Base-by-base conservation (phyloP, 1,140 invertebrate genomes). In the Drosophila albomicans region DNA sequence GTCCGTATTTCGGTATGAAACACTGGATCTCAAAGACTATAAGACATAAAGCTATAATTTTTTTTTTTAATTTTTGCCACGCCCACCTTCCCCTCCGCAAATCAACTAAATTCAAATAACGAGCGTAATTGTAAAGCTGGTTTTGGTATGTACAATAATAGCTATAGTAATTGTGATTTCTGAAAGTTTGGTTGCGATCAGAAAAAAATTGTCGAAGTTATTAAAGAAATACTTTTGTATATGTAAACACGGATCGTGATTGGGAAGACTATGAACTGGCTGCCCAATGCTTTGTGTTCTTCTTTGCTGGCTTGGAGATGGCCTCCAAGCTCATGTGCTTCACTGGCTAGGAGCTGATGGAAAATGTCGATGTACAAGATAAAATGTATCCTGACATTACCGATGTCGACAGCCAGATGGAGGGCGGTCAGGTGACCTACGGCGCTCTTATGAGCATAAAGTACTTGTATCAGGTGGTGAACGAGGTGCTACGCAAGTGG, bases 261-360 rank as follows among this genome's bases (percentile, higher is more conserved):
- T 94, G 95, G 78, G 93, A 93, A 1, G 94, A 95, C 38, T 93
- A 95, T n/a, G 94, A 96, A 75, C 93, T 97, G 5, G 92, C 95
- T 1, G 94, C 94, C 3, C 94, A 95, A 89, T 94, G 94, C 15
- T 92, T 95, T 49, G 72, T 95, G 0, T 95, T 95, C 76, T 94
- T 95, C 77, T 79, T 95, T 20, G 95, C 95, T 25, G 95, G 95
- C 25, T 96, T 95, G 62, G 95, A 96, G 51, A 95, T 95, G 0
- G 94, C 94, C 0, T 93, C 95, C 1, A 93, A 93, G 10, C 80
- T 94, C 0, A 91, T 96, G 62, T 92, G 93, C 38, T 94, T 94
- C 64, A 76, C 92, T 0, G 73, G 93, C 0, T 94, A 94, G 49
- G 92, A 93, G 35, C 79, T 96, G 5, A 94, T 95, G 13, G 88